These are phyloP conservation scores for Odocoileus virginianus DNA, from an alignment of 2,113 vertebrate genomes.

Conservation along the genomic window DNA sequence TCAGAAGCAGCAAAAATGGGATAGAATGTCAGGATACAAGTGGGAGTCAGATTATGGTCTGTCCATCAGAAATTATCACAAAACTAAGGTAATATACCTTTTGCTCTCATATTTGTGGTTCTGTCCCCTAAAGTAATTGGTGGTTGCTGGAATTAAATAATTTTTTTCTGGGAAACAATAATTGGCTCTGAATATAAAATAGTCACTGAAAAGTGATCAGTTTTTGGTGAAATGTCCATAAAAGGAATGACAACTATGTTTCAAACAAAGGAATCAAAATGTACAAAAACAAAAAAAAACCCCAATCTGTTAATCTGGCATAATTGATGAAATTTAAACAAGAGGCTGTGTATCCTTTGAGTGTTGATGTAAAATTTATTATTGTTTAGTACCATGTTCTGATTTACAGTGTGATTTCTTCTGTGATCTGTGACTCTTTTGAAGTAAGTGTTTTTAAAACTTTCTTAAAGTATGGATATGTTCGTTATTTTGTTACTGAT, in stretches of 20 bases:
- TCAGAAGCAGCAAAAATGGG: not conserved
- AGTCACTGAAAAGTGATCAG: not conserved
- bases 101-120: not conserved
- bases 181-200: not conserved
- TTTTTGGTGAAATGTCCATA: not conserved
- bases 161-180: not conserved
- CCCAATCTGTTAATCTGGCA: not conserved
- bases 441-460: not conserved
- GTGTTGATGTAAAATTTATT: not conserved
- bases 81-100: not conserved
- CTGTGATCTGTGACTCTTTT: not conserved
- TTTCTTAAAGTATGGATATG: not conserved
- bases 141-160: not conserved
- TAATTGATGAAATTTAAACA: not conserved
- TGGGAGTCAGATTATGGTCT: not conserved
- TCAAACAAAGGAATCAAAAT: not conserved
- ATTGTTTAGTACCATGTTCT: not conserved
- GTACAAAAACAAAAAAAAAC: not conserved
- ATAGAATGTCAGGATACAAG: not conserved
- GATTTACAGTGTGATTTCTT: not conserved
- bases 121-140: not conserved
- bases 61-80: not conserved
- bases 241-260: not conserved
- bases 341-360: not conserved
- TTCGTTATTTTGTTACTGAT: not conserved